phyloP scores from a whole-genome alignment of 2,888 invertebrate genomes.

The Hypselothyrea guttata region DNA sequence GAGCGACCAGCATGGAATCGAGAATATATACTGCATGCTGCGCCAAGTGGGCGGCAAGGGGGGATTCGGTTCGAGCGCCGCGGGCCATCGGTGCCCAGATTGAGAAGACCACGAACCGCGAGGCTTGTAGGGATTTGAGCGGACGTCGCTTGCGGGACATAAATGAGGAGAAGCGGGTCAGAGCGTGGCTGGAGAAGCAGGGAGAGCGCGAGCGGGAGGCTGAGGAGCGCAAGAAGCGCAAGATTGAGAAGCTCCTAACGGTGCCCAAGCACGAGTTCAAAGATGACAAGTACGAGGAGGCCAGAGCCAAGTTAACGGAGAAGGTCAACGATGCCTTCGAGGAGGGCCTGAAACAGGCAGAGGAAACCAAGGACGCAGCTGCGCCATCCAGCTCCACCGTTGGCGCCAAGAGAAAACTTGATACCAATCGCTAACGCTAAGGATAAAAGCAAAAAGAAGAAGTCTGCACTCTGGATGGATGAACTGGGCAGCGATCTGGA shows the following conservation, averaged over 20 bases:
- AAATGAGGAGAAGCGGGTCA: slow-evolving; percentile 96
- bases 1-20: slow-evolving; percentile 17
- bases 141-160: slow-evolving; percentile 97
- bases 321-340: slow-evolving; percentile 92
- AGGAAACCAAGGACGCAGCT: slow-evolving; percentile 43
- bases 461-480: slow-evolving; percentile 78
- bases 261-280: slow-evolving; percentile 93
- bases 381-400: slow-evolving; percentile 48
- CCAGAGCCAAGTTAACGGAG: slow-evolving; percentile 89
- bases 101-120: slow-evolving; percentile 97
- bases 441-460: slow-evolving; percentile 52
- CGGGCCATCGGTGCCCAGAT: slow-evolving; percentile 99
- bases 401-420: slow-evolving; percentile 58
- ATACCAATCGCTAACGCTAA: slow-evolving; percentile 26
- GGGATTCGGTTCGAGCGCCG: slow-evolving; percentile 98
- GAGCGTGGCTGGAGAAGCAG: slow-evolving; percentile 95
- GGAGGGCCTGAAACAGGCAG: slow-evolving; percentile 88
- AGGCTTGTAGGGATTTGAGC: slow-evolving; percentile 97
- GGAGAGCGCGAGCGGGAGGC: slow-evolving; percentile 91
- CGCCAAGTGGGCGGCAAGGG: slow-evolving; percentile 91
- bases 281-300: slow-evolving; percentile 90
- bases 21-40: slow-evolving; percentile 59
- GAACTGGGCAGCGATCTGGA: slow-evolving; percentile 68
- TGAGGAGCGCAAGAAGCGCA: slow-evolving; percentile 88
- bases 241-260: slow-evolving; percentile 89